These are phyloP conservation scores for Botia almorhae DNA, from an alignment of 2,797 vertebrate genomes.

Conservation along the genomic window DNA sequence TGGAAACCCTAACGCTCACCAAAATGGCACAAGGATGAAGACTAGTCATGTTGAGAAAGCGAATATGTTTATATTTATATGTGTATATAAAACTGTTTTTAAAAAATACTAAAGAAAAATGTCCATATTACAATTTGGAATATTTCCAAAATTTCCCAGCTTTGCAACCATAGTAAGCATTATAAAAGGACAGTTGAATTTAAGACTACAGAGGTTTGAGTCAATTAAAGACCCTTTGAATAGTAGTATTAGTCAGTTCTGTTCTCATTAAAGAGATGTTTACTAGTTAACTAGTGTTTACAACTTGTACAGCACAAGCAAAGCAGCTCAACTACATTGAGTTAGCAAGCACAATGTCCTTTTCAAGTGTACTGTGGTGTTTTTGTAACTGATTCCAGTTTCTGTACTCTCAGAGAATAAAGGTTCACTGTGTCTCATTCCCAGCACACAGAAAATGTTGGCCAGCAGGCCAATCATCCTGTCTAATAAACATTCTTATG, in stretches of 20 bases:
- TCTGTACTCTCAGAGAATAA: constrained; percentile 13
- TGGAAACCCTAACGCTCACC: too few relatives aligned
- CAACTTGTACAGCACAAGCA: neutral
- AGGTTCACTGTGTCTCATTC: neutral
- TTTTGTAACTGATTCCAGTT: constrained; percentile 6
- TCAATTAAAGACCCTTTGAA: neutral
- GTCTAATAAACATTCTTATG: neutral
- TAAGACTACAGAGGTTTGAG: neutral
- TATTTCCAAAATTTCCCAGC: too few relatives aligned
- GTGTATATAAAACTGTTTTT: too few relatives aligned
- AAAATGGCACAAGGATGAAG: too few relatives aligned
- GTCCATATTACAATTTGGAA: too few relatives aligned
- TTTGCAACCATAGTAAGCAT: too few relatives aligned
- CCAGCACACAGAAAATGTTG: neutral
- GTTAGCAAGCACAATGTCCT: neutral
- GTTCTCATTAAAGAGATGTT: neutral
- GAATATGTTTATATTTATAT: too few relatives aligned
- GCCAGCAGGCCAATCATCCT: neutral
- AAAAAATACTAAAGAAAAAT: too few relatives aligned
- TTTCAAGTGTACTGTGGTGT: constrained; percentile 10
- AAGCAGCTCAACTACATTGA: constrained; percentile 11
- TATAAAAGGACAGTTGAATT: neutral
- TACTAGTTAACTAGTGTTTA: constrained; percentile 4
- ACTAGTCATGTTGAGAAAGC: too few relatives aligned
- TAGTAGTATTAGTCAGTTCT: neutral